Evolutionary conservation across 2,888 invertebrate species (phyloP).

Genomic region (Plusia festucae): DNA sequence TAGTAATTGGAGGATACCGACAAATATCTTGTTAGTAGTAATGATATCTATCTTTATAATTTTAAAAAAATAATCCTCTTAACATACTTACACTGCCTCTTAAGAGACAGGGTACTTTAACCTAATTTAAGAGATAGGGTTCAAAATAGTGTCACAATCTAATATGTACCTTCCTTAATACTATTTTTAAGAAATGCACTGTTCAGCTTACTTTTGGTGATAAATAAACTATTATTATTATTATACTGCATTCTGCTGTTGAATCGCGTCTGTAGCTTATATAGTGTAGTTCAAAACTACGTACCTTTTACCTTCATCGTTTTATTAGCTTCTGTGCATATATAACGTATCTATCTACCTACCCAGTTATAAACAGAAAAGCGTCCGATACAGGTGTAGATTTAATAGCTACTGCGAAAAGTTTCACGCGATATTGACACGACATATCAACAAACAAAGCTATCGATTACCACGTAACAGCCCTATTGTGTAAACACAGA

Average conservation of each 20-base stretch:
- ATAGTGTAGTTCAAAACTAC: no score
- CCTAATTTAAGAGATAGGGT: no score
- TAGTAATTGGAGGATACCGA: background rate
- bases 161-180: no score
- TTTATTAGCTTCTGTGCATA: conserved; percentile 52
- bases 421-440: conserved; percentile 48
- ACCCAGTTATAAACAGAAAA: conserved; percentile 17
- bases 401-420: conserved; percentile 53
- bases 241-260: no score
- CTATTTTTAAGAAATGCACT: no score
- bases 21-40: background rate
- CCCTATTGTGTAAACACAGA: conserved; percentile 43
- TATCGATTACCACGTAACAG: conserved; percentile 43
- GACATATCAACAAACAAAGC: conserved; percentile 40
- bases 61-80: conserved; percentile 25
- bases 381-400: conserved; percentile 29
- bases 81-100: no score
- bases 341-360: background rate
- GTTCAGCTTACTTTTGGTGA: no score
- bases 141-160: no score
- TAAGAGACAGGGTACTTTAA: no score
- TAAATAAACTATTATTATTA: no score
- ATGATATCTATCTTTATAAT: background rate
- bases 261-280: no score
- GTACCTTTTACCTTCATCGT: conserved; percentile 32